Percentiles rank a stretch among this genome's conserved stretches.
Evolutionary conservation across 2,113 vertebrate species (phyloP).

Genomic region (Oryzias woworae): DNA sequence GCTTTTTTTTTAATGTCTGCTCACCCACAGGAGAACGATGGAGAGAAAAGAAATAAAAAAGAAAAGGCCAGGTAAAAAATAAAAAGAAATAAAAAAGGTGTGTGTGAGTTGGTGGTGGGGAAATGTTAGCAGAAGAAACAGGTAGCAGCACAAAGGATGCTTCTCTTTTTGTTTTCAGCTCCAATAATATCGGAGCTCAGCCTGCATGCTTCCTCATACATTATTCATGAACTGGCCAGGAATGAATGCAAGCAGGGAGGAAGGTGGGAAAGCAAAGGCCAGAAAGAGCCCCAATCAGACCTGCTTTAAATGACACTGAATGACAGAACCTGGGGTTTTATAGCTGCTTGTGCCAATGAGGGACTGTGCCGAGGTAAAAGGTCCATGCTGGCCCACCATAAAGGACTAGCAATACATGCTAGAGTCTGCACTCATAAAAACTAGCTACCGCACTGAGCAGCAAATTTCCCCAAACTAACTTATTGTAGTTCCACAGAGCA

Average conservation of each 20-base stretch:
- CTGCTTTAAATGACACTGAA: slow-evolving; percentile 95
- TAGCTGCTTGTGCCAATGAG: slow-evolving; percentile 71
- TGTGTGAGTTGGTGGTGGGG: slow-evolving; percentile 22
- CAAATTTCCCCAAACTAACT: slow-evolving; percentile 44
- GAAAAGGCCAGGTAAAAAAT: slow-evolving; percentile 30
- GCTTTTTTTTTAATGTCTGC: slow-evolving; percentile 26
- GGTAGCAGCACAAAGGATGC: slow-evolving; percentile 77
- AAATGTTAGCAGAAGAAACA: slow-evolving; percentile 68
- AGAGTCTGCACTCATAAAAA: slow-evolving; percentile 79
- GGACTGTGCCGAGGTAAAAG: slow-evolving; percentile 85
- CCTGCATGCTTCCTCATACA: slow-evolving; percentile 92
- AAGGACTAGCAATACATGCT: slow-evolving; percentile 91
- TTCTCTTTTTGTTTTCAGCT: slow-evolving; percentile 84
- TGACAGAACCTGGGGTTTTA: slow-evolving; percentile 93
- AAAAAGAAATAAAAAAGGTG: background rate
- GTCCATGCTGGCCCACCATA: slow-evolving; percentile 76
- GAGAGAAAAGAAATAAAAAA: slow-evolving; percentile 31
- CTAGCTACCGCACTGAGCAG: slow-evolving; percentile 54
- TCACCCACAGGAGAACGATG: slow-evolving; percentile 32
- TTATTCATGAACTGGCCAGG: slow-evolving; percentile 95
- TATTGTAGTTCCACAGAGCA: slow-evolving; percentile 22
- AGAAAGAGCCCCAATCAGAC: slow-evolving; percentile 92
- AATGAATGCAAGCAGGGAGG: slow-evolving; percentile 64
- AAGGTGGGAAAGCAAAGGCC: slow-evolving; percentile 87
- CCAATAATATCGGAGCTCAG: slow-evolving; percentile 89